Evolutionary conservation across 2,888 invertebrate species (phyloP).

Genomic region (Brassicogethes aeneus): DNA sequence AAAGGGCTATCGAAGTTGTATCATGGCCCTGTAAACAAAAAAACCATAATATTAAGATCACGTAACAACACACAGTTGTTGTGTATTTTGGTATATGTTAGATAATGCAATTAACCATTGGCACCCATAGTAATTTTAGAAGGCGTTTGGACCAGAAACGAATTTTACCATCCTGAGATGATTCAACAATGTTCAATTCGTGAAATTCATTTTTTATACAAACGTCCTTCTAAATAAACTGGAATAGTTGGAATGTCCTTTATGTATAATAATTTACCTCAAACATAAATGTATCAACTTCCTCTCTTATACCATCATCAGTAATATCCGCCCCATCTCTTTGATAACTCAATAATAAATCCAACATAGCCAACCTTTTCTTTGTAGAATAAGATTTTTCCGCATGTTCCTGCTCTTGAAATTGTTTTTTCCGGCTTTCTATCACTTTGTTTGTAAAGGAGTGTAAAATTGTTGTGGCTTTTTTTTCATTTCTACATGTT

Average conservation of each 20-base stretch:
- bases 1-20: slow-evolving; percentile 23
- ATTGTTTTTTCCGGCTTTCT: slow-evolving; percentile 2
- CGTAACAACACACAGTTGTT: no score
- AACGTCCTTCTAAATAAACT: slow-evolving; percentile 1
- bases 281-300: slow-evolving; percentile 55
- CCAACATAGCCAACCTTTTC: slow-evolving; percentile 46
- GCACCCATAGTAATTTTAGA: no score
- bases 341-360: slow-evolving; percentile 45
- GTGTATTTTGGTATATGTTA: no score
- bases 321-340: slow-evolving; percentile 41
- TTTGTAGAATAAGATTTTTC: slow-evolving; percentile 26
- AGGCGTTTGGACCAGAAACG: no score
- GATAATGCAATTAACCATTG: no score
- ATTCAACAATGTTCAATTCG: no score
- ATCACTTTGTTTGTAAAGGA: slow-evolving; percentile 6
- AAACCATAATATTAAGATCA: no score
- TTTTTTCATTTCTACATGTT: neutral
- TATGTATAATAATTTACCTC: slow-evolving; percentile 42
- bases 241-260: slow-evolving; percentile 15
- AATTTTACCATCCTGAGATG: no score
- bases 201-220: no score
- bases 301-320: slow-evolving; percentile 46
- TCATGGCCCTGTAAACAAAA: slow-evolving; percentile 28
- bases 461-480: slow-evolving; percentile 7
- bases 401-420: slow-evolving; percentile 17